Evolutionary conservation across 2,797 vertebrate genomes (phyloP).

Genomic region (Hyperoplus lanceolatus): DNA sequence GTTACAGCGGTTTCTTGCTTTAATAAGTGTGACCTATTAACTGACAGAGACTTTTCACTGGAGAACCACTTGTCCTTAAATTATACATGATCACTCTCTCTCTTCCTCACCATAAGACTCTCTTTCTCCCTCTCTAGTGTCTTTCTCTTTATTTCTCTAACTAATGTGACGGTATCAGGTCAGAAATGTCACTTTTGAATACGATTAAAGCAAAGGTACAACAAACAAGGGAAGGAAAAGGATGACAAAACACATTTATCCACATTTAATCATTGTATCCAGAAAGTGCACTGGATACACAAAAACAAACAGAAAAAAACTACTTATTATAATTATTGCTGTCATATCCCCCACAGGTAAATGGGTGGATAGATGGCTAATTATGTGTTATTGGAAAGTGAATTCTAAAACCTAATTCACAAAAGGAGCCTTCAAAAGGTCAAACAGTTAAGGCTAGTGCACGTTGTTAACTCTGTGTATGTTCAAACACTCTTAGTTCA

Average conservation of each 20-base stretch:
- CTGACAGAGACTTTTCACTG: conserved; percentile 63
- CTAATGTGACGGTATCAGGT: conserved; percentile 56
- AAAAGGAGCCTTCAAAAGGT: background rate
- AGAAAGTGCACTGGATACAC: background rate
- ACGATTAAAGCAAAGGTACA: conserved; percentile 66
- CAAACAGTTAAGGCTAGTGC: background rate
- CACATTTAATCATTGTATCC: conserved; percentile 49
- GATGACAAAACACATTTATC: conserved; percentile 59
- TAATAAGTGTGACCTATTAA: conserved; percentile 76
- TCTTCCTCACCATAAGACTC: conserved; percentile 11
- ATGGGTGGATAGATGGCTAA: background rate
- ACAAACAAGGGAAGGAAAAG: conserved; percentile 25
- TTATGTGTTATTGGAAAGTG: background rate
- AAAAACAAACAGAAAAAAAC: background rate
- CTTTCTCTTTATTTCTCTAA: conserved; percentile 34
- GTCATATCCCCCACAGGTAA: background rate
- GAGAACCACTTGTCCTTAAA: conserved; percentile 72
- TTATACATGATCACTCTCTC: conserved; percentile 64
- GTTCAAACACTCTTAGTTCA: background rate
- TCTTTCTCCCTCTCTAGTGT: background rate
- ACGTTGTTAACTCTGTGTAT: background rate
- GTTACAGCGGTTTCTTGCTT: conserved; percentile 32
- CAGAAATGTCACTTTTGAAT: conserved; percentile 62
- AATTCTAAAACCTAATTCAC: background rate
- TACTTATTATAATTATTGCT: too few relatives aligned